Evolutionary conservation across 2,113 vertebrate species (phyloP).

Genomic region (Leptocoma aspasia): DNA sequence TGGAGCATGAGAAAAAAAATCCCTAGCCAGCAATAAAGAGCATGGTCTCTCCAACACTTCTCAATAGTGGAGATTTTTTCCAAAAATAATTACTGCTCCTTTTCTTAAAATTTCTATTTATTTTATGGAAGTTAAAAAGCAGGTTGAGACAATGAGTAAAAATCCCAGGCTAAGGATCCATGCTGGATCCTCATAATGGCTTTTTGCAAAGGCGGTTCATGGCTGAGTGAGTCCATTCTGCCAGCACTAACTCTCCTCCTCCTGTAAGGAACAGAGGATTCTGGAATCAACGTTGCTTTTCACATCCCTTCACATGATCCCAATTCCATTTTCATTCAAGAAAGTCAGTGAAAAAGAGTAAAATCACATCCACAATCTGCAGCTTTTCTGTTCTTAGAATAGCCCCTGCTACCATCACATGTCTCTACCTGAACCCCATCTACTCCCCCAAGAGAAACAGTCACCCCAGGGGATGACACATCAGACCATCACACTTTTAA

Average conservation of each 20-base stretch:
- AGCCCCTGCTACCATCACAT: rapidly evolving
- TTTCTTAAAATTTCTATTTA: constrained; percentile 30
- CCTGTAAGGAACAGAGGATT: not conserved
- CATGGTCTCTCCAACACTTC: not conserved
- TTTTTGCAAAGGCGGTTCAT: not conserved
- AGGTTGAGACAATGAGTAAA: constrained; percentile 12
- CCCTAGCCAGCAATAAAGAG: not conserved
- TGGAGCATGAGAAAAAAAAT: not conserved
- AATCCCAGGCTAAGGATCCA: constrained; percentile 29
- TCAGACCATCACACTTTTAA: not conserved
- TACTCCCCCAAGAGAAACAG: not conserved
- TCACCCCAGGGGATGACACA: not conserved
- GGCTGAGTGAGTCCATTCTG: not conserved
- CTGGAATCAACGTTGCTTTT: not conserved
- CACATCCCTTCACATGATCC: not conserved
- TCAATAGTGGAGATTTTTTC: not conserved
- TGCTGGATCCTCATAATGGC: constrained; percentile 17
- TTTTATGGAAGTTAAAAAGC: constrained; percentile 8
- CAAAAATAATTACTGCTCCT: constrained; percentile 28
- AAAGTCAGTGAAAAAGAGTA: not conserved
- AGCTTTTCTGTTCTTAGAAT: not conserved
- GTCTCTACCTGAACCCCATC: not conserved
- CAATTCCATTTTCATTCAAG: not conserved
- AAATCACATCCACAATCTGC: not conserved
- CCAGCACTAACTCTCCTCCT: not conserved